Percentiles rank a stretch among this genome's conserved stretches.
phyloP scores from a whole-genome alignment of 2,113 vertebrate species.

The human (Homo sapiens) region GRCh38 chr4:121748501-121749000 shows the following conservation, averaged over 20 bases:
- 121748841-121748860: not conserved
- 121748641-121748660: not conserved
- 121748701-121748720: not conserved
- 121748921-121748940: not conserved
- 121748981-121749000: not conserved
- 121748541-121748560: not conserved
- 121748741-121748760: not conserved
- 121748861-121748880: conserved; percentile 11
- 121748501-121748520: not conserved
- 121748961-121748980: not conserved
- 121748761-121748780: not conserved
- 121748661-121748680: not conserved
- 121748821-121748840: not conserved
- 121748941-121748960: not conserved
- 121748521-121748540: not conserved
- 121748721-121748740: not conserved
- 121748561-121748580: not conserved
- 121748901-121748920: not conserved
- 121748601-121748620: not conserved
- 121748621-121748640: not conserved
- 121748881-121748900: not conserved
- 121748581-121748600: not conserved
- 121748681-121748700: not conserved
- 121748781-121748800: not conserved
- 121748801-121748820: not conserved